Conservation (phyloP, 2,113 vertebrate species). For the Pantherophis guttatus region DNA sequence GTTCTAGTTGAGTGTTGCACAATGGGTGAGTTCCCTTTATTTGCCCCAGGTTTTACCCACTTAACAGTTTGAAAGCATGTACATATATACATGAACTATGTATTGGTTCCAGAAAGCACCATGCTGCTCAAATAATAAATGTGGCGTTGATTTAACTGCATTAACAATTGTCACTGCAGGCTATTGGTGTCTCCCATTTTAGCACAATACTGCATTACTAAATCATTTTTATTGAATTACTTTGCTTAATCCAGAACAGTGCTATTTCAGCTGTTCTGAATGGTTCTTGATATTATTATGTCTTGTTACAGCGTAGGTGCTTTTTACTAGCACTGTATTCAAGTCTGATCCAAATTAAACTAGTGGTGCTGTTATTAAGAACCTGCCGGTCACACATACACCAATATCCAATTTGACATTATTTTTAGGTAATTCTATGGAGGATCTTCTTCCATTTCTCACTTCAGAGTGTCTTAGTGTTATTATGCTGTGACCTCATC, state of each 20-base stretch:
- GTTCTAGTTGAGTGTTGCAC: background rate
- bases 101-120: background rate
- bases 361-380: background rate
- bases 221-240: background rate
- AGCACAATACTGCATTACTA: background rate
- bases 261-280: background rate
- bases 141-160: background rate
- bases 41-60: background rate
- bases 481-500: background rate
- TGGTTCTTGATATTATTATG: background rate
- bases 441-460: background rate
- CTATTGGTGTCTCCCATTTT: background rate
- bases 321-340: background rate
- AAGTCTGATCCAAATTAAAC: background rate
- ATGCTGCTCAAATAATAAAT: background rate
- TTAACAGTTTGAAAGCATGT: background rate
- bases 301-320: background rate
- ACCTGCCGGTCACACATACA: background rate
- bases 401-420: background rate
- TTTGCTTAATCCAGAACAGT: background rate
- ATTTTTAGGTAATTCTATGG: background rate
- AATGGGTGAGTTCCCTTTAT: background rate
- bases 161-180: background rate
- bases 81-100: background rate
- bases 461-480: background rate